Conservation (phyloP, 2,797 vertebrate species). For the Hirundo rustica region DNA sequence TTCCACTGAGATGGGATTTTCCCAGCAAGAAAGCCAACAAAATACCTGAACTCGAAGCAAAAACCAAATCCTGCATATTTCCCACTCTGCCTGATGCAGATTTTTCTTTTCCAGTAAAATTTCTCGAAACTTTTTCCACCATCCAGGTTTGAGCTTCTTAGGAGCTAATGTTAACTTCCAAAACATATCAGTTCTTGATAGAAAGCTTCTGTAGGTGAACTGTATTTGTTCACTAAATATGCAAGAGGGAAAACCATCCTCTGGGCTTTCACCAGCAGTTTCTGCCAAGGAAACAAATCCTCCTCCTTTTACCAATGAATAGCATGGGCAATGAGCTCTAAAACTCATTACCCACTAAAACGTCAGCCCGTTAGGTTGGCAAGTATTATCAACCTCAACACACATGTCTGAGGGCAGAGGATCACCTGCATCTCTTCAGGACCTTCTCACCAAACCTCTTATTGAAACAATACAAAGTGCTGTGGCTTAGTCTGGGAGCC, state of each 20-base stretch:
- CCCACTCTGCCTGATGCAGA: neutral
- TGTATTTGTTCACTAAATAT: neutral
- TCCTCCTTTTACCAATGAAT: neutral
- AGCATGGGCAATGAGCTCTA: neutral
- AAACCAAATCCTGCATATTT: fast-evolving
- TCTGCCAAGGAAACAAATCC: neutral
- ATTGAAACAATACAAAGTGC: neutral
- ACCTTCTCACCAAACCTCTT: neutral
- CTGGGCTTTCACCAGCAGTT: neutral
- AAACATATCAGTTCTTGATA: neutral
- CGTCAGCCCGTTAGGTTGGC: neutral
- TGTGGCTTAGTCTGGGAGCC: neutral
- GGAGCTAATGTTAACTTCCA: neutral
- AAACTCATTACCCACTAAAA: neutral
- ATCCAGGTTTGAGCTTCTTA: neutral
- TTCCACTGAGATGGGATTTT: neutral
- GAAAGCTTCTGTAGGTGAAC: neutral
- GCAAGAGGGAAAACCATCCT: neutral
- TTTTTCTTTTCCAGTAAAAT: neutral
- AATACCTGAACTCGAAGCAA: neutral
- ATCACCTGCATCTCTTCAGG: neutral
- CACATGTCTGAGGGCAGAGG: neutral
- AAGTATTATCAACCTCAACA: neutral
- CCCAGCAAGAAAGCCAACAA: neutral
- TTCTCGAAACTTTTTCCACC: neutral